Evolutionary conservation across 2,797 vertebrate species (phyloP), one percentile per base, ranked within the genome.

Genomic region (Synanceia verrucosa): DNA sequence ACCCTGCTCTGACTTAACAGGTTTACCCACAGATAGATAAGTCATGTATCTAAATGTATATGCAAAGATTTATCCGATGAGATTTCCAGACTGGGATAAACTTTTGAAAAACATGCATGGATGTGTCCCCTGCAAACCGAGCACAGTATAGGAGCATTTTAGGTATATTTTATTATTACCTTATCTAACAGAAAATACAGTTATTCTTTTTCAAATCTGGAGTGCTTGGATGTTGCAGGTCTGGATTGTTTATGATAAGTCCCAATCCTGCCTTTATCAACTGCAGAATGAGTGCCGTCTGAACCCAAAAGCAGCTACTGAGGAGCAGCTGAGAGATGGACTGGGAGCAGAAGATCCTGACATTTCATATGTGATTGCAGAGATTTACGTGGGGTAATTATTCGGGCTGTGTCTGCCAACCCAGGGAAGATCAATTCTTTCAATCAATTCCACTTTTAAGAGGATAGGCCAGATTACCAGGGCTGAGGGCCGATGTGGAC

Each of bases 361-460:
- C 91, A 89, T 93, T 91, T 94, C 86, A 90, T 88, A 90, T 73
- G 78, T 90, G 89, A 92, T 87, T 91, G 88, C 74, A 46, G 73
- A 93, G 91, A 93, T 94, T 94, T 94, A 93, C 68, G 80, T 91
- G 88, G 89, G 90, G 93, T 93, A 93, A 93, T 94, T 93, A 93
- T 90, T 76, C 76, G 71, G 65, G 77, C 86, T 83, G 71, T 87
- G 91, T 92, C 90, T 92, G 89, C 84, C 85, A 91, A 89, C 87
- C 88, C 71, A 57, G 83, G 79, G 76, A 87, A 89, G 91, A 95
- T 94, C 94, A 94, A 94, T 94, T 92, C 70, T 89, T 94, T 92
- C 91, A 92, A 93, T 94, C 93, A 93, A 94, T 93, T 93, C 87
- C 86, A 89, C 90, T 94, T 94, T 94, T 91, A 93, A 94, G 92